Percentiles rank a stretch among this genome's conserved stretches.
Conservation (phyloP, 2,888 invertebrate species). For the Ennomos erosarius region DNA sequence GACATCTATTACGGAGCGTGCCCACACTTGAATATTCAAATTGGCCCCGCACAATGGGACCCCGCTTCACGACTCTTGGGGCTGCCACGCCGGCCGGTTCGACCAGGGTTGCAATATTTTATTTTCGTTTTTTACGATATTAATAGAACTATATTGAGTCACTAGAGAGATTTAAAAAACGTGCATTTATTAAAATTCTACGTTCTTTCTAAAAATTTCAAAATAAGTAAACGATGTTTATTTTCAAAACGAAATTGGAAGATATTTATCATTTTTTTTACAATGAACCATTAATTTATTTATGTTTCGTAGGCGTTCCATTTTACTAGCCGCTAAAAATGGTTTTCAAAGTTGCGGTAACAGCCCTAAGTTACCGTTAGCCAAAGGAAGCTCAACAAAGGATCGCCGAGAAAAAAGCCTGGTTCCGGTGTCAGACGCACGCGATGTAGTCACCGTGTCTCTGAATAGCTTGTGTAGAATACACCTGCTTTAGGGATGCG, state of each 20-base stretch:
- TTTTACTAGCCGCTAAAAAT: too few relatives aligned
- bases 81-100: too few relatives aligned
- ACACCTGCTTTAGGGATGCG: constrained; percentile 35
- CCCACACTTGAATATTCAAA: constrained; percentile 79
- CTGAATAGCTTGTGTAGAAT: constrained; percentile 47
- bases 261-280: too few relatives aligned
- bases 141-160: background rate
- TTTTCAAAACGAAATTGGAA: too few relatives aligned
- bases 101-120: constrained; percentile 33
- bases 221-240: too few relatives aligned
- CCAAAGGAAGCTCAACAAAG: constrained; percentile 74
- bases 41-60: constrained; percentile 67
- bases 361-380: constrained; percentile 39
- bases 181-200: background rate
- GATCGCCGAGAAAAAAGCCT: constrained; percentile 69
- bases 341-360: background rate
- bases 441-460: constrained; percentile 50
- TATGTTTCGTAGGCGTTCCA: too few relatives aligned
- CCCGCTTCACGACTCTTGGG: constrained; percentile 45
- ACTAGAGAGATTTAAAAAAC: too few relatives aligned
- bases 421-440: constrained; percentile 77
- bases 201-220: too few relatives aligned
- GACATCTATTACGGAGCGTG: constrained; percentile 66
- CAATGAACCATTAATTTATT: too few relatives aligned
- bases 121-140: background rate